Evolutionary conservation across 2,888 invertebrate genomes (phyloP).

Genomic region (Drosophila vallismaia): DNA sequence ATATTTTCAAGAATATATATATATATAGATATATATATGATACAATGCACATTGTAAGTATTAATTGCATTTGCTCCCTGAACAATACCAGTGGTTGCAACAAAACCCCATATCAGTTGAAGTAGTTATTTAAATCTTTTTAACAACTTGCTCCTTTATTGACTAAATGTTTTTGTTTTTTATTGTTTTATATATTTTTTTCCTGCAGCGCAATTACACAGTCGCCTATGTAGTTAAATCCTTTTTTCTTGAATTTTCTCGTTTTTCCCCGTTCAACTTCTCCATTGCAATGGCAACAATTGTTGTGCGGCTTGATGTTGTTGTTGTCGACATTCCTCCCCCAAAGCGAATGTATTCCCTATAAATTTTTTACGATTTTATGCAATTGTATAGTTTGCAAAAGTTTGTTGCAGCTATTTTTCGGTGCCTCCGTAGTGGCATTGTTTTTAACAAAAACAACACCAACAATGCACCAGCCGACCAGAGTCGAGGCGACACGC

Average conservation of each 20-base stretch:
- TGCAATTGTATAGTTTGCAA: constrained; percentile 78
- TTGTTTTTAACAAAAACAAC: constrained; percentile 57
- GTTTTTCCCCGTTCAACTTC: constrained; percentile 24
- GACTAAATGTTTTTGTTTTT: constrained; percentile 34
- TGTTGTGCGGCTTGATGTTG: constrained; percentile 25
- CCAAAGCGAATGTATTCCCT: constrained; percentile 71
- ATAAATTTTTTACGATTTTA: constrained; percentile 79
- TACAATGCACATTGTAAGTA: neutral
- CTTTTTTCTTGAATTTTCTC: constrained; percentile 30
- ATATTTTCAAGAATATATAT: too few species aligned
- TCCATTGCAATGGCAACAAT: constrained; percentile 50
- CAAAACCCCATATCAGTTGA: constrained; percentile 8
- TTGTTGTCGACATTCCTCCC: constrained; percentile 43
- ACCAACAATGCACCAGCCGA: constrained; percentile 60
- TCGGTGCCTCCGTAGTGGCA: constrained; percentile 70
- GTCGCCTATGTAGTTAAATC: constrained; percentile 53
- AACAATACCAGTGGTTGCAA: neutral
- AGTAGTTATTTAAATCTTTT: constrained; percentile 10
- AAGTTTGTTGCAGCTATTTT: constrained; percentile 78
- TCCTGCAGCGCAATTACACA: constrained; percentile 37
- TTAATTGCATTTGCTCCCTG: neutral
- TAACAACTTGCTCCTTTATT: constrained; percentile 29
- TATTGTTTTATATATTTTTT: constrained; percentile 8
- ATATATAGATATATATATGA: too few species aligned
- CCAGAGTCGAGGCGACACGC: constrained; percentile 51